Conservation (phyloP, 2,888 invertebrate genomes). For the Eupithecia tripunctaria region DNA sequence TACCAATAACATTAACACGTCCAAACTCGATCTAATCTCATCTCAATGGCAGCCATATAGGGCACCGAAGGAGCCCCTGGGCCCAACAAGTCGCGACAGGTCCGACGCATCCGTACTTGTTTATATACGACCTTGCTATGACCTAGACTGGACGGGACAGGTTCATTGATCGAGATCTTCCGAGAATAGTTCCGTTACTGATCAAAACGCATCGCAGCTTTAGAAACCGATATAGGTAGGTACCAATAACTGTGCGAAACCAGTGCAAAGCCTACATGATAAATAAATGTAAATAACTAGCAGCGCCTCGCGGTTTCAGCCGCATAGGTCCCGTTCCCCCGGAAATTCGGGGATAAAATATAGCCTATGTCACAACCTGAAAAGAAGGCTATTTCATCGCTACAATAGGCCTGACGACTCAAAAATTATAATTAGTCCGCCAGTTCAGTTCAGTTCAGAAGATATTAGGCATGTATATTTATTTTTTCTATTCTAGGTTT, state of each 20-base stretch:
- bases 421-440: too few species aligned
- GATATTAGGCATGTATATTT: too few species aligned
- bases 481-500: too few species aligned
- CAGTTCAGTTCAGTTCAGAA: too few species aligned
- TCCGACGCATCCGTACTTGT: constrained; percentile 15
- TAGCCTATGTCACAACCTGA: too few species aligned
- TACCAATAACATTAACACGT: constrained; percentile 14
- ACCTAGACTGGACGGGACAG: constrained; percentile 56
- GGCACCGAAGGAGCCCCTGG: constrained; percentile 14
- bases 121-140: constrained; percentile 60
- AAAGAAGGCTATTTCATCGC: too few species aligned
- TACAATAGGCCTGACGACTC: too few species aligned
- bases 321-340: too few species aligned
- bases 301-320: too few species aligned
- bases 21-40: constrained; percentile 15
- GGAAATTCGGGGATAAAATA: too few species aligned
- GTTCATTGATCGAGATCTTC: constrained; percentile 55
- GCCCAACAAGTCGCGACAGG: constrained; percentile 37
- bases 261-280: background rate
- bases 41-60: constrained; percentile 14
- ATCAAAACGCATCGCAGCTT: background rate
- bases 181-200: constrained; percentile 29
- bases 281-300: too few species aligned
- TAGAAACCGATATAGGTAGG: background rate
- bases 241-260: background rate